Conservation (phyloP, 1,140 invertebrate genomes). For the Magallana angulata region DNA sequence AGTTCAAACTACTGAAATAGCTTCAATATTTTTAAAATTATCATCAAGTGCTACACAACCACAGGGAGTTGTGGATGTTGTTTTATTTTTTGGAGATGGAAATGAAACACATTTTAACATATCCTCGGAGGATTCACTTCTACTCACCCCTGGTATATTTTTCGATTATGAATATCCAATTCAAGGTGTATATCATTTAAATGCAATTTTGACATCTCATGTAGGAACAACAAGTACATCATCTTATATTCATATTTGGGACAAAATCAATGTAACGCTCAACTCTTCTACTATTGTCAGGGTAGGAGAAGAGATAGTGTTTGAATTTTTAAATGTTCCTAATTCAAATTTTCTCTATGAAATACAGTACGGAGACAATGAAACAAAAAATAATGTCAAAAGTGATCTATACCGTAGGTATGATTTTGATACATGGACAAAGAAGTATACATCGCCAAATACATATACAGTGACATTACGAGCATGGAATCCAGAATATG, state of each 20-base stretch:
- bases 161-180: background rate
- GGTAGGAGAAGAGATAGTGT: background rate
- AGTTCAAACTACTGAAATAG: background rate
- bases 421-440: conserved; percentile 1
- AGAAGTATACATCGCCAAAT: background rate
- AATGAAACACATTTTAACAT: conserved; percentile 1
- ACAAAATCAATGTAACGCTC: background rate
- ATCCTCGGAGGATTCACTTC: background rate
- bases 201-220: background rate
- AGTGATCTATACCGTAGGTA: background rate
- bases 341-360: background rate
- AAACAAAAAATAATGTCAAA: background rate
- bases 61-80: background rate
- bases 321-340: conserved; percentile 2
- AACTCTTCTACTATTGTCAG: background rate
- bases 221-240: background rate
- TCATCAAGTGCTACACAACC: background rate
- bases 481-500: conserved; percentile 4
- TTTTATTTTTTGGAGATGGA: conserved; percentile 23
- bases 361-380: background rate
- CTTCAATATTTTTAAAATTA: background rate
- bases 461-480: background rate
- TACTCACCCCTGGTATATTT: background rate
- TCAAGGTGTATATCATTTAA: conserved; percentile 11
- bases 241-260: background rate